Evolutionary conservation across 1,140 invertebrate species (phyloP).

Genomic region (Temnothorax nylanderi): DNA sequence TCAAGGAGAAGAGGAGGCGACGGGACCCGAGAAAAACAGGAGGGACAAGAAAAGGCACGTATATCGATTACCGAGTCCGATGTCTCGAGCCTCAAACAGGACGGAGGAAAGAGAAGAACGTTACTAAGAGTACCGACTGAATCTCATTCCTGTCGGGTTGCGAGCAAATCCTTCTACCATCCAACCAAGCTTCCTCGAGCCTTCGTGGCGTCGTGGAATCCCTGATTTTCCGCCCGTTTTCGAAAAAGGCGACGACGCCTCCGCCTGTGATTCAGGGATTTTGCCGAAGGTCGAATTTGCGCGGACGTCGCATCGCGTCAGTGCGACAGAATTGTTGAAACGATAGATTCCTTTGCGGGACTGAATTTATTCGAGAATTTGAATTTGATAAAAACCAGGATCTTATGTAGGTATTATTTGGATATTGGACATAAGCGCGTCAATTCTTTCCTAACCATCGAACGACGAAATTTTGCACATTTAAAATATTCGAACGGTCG

Average conservation of each 20-base stretch:
- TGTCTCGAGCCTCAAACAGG: constrained; percentile 63
- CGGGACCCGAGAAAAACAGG: constrained; percentile 28
- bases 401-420: constrained; percentile 15
- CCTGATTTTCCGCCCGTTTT: constrained; percentile 69
- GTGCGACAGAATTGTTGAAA: constrained; percentile 29
- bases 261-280: constrained; percentile 59
- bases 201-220: constrained; percentile 57
- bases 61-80: constrained; percentile 78
- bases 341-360: not conserved
- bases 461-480: not conserved
- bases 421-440: not conserved
- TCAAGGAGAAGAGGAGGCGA: constrained; percentile 55
- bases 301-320: not conserved
- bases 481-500: not conserved
- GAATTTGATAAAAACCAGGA: constrained; percentile 40
- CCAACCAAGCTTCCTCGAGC: constrained; percentile 41
- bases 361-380: constrained; percentile 27
- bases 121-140: constrained; percentile 50
- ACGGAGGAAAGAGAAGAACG: constrained; percentile 28
- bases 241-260: constrained; percentile 61
- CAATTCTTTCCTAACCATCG: not conserved
- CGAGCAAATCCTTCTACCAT: constrained; percentile 72
- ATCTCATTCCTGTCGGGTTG: constrained; percentile 70
- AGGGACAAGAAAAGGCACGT: constrained; percentile 63
- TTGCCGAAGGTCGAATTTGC: constrained; percentile 39